Evolutionary conservation across 1,140 invertebrate species (phyloP).

Genomic region (Cyrtorhinus lividipennis): DNA sequence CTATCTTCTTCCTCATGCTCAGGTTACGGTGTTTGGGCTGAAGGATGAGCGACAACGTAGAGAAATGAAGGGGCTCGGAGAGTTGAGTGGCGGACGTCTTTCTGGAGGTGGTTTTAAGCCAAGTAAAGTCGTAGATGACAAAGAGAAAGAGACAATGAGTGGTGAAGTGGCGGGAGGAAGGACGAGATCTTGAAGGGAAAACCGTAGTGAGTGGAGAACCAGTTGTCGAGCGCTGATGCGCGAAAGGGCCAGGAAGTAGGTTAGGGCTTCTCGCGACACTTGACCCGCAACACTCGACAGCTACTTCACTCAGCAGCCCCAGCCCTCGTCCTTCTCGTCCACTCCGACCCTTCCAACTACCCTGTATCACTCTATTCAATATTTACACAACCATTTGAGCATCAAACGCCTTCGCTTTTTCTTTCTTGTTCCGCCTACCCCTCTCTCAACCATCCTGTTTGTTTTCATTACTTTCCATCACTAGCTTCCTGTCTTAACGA

Average conservation of each 20-base stretch:
- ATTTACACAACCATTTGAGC: background rate
- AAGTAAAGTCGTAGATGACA: background rate
- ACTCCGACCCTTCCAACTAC: background rate
- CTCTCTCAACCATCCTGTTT: too few species aligned
- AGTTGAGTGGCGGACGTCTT: background rate
- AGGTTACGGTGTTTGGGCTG: background rate
- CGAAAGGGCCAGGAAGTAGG: background rate
- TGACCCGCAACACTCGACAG: too few species aligned
- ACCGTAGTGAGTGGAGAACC: background rate
- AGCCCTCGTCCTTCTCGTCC: background rate
- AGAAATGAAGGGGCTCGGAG: background rate
- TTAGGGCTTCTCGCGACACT: background rate
- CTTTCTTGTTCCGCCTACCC: too few species aligned
- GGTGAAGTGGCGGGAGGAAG: background rate
- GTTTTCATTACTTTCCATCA: too few species aligned
- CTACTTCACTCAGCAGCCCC: too few species aligned
- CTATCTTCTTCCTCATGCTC: background rate
- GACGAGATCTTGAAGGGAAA: background rate
- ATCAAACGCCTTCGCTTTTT: background rate
- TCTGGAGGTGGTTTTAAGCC: too few species aligned
- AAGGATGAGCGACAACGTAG: background rate
- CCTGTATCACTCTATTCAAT: background rate
- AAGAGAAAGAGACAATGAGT: background rate
- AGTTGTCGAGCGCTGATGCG: background rate
- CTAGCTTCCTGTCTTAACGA: too few species aligned